Evolutionary conservation across 2,113 vertebrate species (phyloP).

Genomic region (Dromiciops gliroides): DNA sequence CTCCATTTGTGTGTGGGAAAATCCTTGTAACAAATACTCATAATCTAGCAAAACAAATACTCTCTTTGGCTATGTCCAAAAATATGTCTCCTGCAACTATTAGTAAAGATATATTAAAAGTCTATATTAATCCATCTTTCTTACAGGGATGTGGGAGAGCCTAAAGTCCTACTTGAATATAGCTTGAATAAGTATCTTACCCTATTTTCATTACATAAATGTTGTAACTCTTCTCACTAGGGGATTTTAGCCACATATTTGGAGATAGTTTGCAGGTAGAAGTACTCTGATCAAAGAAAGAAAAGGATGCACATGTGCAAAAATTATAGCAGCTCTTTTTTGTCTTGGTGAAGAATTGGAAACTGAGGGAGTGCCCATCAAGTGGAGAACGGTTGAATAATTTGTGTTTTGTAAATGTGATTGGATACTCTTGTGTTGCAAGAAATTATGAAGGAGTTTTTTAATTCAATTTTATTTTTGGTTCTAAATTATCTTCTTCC

Average conservation of each 20-base stretch:
- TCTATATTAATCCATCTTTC: neutral
- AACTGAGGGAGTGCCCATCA: neutral
- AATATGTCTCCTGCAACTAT: neutral
- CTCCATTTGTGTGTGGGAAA: neutral
- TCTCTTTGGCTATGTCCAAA: neutral
- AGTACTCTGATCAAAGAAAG: neutral
- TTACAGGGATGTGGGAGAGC: neutral
- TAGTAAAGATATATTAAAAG: neutral
- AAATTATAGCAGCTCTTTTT: neutral
- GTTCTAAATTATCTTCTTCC: neutral
- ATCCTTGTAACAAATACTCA: neutral
- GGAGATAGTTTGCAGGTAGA: neutral
- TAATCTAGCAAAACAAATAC: neutral
- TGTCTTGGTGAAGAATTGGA: neutral
- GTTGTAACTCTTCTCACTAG: neutral
- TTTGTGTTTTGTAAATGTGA: too few species aligned
- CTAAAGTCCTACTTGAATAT: too few species aligned
- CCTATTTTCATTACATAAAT: conserved; percentile 4
- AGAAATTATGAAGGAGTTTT: neutral
- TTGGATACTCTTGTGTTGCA: neutral
- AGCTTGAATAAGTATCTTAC: conserved; percentile 13
- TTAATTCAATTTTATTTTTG: neutral
- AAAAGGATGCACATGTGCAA: neutral
- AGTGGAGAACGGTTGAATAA: neutral
- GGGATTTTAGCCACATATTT: neutral